Evolutionary conservation across 2,888 invertebrate species (phyloP).

Genomic region (Pseudoips prasinana): DNA sequence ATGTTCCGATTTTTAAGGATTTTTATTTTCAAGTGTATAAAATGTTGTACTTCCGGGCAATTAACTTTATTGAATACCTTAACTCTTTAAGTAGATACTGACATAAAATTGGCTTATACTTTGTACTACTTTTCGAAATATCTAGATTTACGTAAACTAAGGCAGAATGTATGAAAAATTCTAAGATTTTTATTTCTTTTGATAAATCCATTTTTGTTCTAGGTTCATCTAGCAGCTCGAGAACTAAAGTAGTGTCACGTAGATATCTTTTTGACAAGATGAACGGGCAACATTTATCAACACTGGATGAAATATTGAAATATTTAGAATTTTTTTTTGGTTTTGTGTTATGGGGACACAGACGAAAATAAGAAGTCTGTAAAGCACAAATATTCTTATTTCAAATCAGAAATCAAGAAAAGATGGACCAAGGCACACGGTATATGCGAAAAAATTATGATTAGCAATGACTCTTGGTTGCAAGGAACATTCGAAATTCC

Average conservation of each 20-base stretch:
- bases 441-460: constrained; percentile 1
- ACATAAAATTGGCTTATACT: not conserved
- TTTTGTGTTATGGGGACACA: not conserved
- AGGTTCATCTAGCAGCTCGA: not conserved
- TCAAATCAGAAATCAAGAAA: constrained; percentile 9
- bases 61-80: not conserved
- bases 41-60: not conserved
- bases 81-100: not conserved
- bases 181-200: not conserved
- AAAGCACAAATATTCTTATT: constrained; percentile 3
- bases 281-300: constrained; percentile 4
- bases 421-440: constrained; percentile 7
- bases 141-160: not conserved
- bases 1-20: not conserved
- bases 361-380: not conserved
- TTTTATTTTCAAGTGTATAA: not conserved
- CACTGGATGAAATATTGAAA: constrained; percentile 7
- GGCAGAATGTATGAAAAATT: not conserved
- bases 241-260: constrained; percentile 2
- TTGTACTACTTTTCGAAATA: not conserved
- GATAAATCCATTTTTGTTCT: not conserved
- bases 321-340: constrained; percentile 1
- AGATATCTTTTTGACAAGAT: constrained; percentile 5
- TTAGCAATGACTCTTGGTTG: constrained; percentile 7
- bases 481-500: constrained; percentile 10